phyloP scores from a whole-genome alignment of 2,888 invertebrate genomes.

The Eledona agricola region DNA sequence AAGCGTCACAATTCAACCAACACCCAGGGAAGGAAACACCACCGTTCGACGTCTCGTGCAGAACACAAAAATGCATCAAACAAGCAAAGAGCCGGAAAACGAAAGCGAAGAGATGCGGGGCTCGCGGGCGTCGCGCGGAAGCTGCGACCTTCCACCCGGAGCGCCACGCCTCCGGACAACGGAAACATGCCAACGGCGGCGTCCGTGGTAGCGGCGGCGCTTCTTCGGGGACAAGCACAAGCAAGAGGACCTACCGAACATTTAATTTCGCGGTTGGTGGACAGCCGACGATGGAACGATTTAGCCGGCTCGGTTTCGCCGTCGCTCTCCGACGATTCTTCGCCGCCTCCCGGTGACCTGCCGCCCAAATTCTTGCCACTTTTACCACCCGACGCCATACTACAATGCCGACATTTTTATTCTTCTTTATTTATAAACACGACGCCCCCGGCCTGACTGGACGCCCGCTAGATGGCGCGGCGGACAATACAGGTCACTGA shows the following conservation, averaged over 20 bases:
- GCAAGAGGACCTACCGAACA: slow-evolving; percentile 71
- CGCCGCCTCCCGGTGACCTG: slow-evolving; percentile 57
- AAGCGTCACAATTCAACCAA: slow-evolving; percentile 8
- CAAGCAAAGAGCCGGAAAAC: slow-evolving; percentile 16
- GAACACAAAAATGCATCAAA: slow-evolving; percentile 5
- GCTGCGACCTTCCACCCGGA: no score
- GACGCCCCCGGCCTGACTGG: slow-evolving; percentile 21
- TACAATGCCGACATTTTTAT: slow-evolving; percentile 52
- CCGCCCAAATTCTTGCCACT: slow-evolving; percentile 58
- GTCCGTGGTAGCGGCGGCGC: no score
- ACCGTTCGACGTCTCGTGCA: no score
- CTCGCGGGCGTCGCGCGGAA: no score
- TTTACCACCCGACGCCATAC: slow-evolving; percentile 59
- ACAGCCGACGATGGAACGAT: slow-evolving; percentile 80
- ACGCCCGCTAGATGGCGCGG: slow-evolving; percentile 28
- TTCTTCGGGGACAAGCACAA: slow-evolving; percentile 12
- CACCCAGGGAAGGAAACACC: no score
- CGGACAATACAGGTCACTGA: no score
- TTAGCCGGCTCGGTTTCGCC: slow-evolving; percentile 82
- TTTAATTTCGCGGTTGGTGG: slow-evolving; percentile 84
- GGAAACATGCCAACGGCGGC: slow-evolving; percentile 37
- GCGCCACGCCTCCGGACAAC: no score
- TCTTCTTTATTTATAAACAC: slow-evolving; percentile 42
- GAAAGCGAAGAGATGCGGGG: slow-evolving; percentile 3
- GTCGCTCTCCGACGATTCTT: slow-evolving; percentile 82